These are phyloP conservation scores for Misgurnus anguillicaudatus DNA, from an alignment of 2,113 vertebrate species.

Conservation along the genomic window DNA sequence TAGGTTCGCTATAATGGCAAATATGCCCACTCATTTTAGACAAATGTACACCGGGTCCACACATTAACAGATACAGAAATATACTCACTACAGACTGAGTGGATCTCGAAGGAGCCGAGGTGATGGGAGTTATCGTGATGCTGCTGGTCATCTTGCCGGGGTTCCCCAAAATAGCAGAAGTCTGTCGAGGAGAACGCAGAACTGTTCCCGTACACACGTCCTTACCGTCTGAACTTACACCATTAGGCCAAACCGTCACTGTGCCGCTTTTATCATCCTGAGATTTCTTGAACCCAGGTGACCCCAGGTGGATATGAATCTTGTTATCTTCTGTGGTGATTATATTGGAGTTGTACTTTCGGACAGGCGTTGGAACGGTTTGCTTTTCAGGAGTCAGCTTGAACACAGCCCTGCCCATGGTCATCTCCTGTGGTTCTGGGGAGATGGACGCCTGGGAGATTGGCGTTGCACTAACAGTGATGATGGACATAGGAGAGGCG, in stretches of 20 bases:
- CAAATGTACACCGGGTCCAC: no score
- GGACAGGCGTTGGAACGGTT: slow-evolving; percentile 68
- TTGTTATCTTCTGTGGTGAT: slow-evolving; percentile 96
- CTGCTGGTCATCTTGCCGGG: slow-evolving; percentile 89
- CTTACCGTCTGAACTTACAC: slow-evolving; percentile 73
- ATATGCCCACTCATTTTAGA: slow-evolving; percentile 2
- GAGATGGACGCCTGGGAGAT: slow-evolving; percentile 73
- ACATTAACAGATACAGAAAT: no score
- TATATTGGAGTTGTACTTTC: slow-evolving; percentile 86
- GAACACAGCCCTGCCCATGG: slow-evolving; percentile 81
- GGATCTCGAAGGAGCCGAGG: slow-evolving; percentile 78
- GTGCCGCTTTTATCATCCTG: slow-evolving; percentile 67
- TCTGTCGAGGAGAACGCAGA: slow-evolving; percentile 80
- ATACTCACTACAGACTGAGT: slow-evolving; percentile 87
- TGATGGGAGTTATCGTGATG: slow-evolving; percentile 89
- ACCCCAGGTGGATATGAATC: slow-evolving; percentile 94
- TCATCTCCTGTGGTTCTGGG: slow-evolving; percentile 76
- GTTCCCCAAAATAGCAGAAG: slow-evolving; percentile 39
- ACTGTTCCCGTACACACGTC: slow-evolving; percentile 81
- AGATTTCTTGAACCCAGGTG: slow-evolving; percentile 81
- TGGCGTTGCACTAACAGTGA: slow-evolving; percentile 85
- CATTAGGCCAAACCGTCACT: slow-evolving; percentile 78
- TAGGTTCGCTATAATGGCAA: not conserved
- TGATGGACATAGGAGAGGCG: slow-evolving; percentile 86
- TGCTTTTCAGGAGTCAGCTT: slow-evolving; percentile 87